These are phyloP conservation scores for Stigmatopora nigra DNA, from an alignment of 2,113 vertebrate species.

Conservation along the genomic window DNA sequence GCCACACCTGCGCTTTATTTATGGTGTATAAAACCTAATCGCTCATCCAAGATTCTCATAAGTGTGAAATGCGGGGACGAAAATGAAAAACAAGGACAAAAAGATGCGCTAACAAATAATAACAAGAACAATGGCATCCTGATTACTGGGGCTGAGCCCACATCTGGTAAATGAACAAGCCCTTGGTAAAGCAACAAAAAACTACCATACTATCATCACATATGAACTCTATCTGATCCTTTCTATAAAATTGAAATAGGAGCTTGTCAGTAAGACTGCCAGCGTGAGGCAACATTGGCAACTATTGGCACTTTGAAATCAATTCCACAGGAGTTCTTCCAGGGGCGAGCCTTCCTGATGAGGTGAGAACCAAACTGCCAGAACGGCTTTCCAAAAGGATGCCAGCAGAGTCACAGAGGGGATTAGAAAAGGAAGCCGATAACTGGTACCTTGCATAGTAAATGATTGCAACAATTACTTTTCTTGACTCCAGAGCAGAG, in stretches of 20 bases:
- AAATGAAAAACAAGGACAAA: constrained; percentile 46
- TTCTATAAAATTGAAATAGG: not conserved
- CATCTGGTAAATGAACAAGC: too few relatives aligned
- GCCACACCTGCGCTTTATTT: constrained; percentile 43
- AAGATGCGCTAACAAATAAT: constrained; percentile 25
- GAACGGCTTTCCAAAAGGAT: not conserved
- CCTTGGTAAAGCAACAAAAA: too few relatives aligned
- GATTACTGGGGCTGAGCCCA: constrained; percentile 41
- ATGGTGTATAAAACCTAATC: constrained; percentile 52
- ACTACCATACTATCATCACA: too few relatives aligned
- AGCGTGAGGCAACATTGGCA: not conserved
- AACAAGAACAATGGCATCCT: constrained; percentile 47
- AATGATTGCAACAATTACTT: too few relatives aligned
- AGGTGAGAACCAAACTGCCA: constrained; percentile 26
- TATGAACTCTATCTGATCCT: too few relatives aligned
- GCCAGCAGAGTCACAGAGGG: not conserved
- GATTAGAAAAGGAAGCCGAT: constrained; percentile 7
- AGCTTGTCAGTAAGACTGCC: not conserved
- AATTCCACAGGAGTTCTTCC: not conserved
- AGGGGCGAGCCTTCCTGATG: constrained; percentile 14
- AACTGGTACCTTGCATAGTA: constrained; percentile 1
- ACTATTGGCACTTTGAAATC: not conserved
- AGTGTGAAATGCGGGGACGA: constrained; percentile 46
- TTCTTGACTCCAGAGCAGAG: too few relatives aligned
- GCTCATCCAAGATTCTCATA: constrained; percentile 54